These are phyloP conservation scores for Pteronura brasiliensis DNA, from an alignment of 2,113 vertebrate species.

Conservation along the genomic window DNA sequence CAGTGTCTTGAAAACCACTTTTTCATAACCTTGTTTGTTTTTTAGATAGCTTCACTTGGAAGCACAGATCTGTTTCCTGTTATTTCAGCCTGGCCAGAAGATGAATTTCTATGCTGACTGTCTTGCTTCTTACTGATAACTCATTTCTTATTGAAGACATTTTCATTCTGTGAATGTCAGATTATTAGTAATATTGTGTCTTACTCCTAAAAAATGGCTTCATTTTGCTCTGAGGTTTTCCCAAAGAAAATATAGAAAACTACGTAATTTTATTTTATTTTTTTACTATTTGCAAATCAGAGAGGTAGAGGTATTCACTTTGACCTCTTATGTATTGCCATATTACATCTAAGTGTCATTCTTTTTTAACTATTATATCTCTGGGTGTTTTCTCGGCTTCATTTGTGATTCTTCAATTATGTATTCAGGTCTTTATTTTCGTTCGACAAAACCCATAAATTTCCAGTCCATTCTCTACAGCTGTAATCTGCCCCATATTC, in stretches of 20 bases:
- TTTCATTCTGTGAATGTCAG: background rate
- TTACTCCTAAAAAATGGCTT: background rate
- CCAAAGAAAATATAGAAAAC: background rate
- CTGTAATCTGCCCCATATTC: background rate
- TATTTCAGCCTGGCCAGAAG: background rate
- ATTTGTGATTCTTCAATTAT: background rate
- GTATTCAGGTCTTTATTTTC: background rate
- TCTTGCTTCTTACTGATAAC: background rate
- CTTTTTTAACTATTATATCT: background rate
- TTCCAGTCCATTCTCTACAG: background rate
- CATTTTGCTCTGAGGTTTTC: background rate
- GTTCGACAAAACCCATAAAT: background rate
- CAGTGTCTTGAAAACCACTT: background rate
- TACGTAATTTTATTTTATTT: background rate
- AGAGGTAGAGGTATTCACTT: background rate
- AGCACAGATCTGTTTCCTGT: background rate
- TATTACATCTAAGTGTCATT: background rate
- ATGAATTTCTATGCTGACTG: background rate
- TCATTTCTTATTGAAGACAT: background rate
- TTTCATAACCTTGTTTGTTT: background rate
- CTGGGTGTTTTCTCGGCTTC: background rate
- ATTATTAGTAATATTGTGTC: background rate
- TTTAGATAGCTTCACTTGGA: background rate
- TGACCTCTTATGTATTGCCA: background rate
- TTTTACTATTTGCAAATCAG: background rate